A percentile compares a stretch with the other conserved stretches of the same genome.
Evolutionary conservation across 2,113 vertebrate species (phyloP).

Genomic region (Cavia aperea): DNA sequence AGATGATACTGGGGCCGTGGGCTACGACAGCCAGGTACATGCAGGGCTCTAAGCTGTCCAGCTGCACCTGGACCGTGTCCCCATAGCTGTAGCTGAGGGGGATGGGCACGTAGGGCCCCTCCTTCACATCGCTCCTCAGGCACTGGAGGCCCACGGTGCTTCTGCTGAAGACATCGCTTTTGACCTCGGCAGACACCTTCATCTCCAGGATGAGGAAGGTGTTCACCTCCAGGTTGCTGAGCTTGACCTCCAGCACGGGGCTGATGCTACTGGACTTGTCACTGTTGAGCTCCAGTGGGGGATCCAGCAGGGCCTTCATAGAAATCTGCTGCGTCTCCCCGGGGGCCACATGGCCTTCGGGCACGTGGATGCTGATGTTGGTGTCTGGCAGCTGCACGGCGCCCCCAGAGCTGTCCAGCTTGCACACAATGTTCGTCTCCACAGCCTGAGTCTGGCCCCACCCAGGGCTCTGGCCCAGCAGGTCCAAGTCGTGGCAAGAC

Average conservation of each 20-base stretch:
- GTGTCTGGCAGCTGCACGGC: conserved; percentile 92
- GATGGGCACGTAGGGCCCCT: conserved; percentile 85
- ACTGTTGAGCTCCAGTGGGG: conserved; percentile 90
- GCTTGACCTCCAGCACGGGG: conserved; percentile 92
- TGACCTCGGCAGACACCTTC: conserved; percentile 90
- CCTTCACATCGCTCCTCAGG: conserved; percentile 88
- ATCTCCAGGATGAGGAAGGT: conserved; percentile 87
- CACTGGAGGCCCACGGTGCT: conserved; percentile 84
- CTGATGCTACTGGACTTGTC: conserved; percentile 90
- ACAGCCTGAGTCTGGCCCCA: conserved; percentile 97
- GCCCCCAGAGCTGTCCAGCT: conserved; percentile 89
- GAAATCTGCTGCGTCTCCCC: conserved; percentile 94
- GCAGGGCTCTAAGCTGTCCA: conserved; percentile 92
- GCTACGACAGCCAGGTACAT: conserved; percentile 91
- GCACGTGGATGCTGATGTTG: conserved; percentile 88
- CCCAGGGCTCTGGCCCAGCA: conserved; percentile 91
- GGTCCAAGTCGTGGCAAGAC: conserved; percentile 94
- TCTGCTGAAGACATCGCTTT: conserved; percentile 78
- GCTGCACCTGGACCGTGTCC: conserved; percentile 87
- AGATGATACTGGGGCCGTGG: conserved; percentile 81
- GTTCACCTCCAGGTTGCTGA: conserved; percentile 92
- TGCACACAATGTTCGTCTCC: conserved; percentile 92
- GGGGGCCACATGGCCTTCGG: conserved; percentile 85
- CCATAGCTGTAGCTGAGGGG: conserved; percentile 82
- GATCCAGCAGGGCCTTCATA: conserved; percentile 91